Evolutionary conservation across 2,113 vertebrate genomes (phyloP), one percentile per base, ranked within the genome.

Genomic region (Paraplagusia blochii): DNA sequence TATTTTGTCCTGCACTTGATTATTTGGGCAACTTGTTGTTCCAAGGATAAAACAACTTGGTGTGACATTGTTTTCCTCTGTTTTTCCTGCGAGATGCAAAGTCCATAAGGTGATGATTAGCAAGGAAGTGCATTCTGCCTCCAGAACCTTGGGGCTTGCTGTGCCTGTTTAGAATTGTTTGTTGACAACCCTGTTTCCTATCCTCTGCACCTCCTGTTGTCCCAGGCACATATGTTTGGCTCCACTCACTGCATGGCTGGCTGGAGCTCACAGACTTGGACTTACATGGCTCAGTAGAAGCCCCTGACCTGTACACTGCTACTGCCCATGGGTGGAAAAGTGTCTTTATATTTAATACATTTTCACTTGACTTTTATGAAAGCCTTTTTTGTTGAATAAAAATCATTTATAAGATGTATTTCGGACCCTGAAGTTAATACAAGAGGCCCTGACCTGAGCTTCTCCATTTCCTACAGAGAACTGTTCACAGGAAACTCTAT

Each of bases 111-210:
- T 61, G 79, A 59, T 65, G 81, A 80, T 83, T 74, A 63, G 66
- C 11, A 4, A 53, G 58, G 67, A 78, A 76, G 71, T 58, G 61
- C 58, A 47, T 48, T 66, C 47, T 58, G 58, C 36, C 70, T 71
- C 38, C 17, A 45, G 56, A 77, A 55, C 58, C 58, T 72, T 58
- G 61, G 63, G 63, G 63, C 76, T 77, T 22, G 44, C 60, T 76
- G 63, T 66, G 58, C 59, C 70, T 81, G 77, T 77, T 83, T 77
- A 58, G 69, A 79, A 74, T 50, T 79, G 78, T 85, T 87, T 87
- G 77, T 84, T 82, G 79, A 85, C 79, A 76, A 71, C 63, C 17
- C 58, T 64, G 66, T 75, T 88, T 85, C 72, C 74, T 67, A 63
- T 79, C 77, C 57, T 11, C 60, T 50, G 56, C 66, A 78, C 79